Base-by-base conservation (phyloP, 2,113 vertebrate species). In the Boleophthalmus pectinirostris region DNA sequence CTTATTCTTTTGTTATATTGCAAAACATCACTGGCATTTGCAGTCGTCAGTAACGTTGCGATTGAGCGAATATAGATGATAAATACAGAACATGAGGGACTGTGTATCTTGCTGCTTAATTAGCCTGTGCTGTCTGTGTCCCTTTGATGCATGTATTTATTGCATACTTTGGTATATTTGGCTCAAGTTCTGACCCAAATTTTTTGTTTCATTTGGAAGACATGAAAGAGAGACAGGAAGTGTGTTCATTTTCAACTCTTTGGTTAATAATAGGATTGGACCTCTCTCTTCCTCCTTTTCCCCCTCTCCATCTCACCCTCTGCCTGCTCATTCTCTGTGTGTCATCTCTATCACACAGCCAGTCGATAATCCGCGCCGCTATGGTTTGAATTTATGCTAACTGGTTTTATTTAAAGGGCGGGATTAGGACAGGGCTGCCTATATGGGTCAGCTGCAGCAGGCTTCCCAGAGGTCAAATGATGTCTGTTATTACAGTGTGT, bases 111-210 rank as follows among this genome's bases (percentile, higher is more conserved):
- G 66, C 69, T 13, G 64, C 77, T 81, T 91, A 87, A 90, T 88
- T 85, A 87, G 73, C 77, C 73, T 0, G 47, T 67, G 72, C 78
- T 79, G 82, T 84, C 86, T 74, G 51, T 61, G 25, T 23, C 79
- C 71, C 79, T 79, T 79, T 74, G 72, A 74, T 82, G 83, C 78
- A 73, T 83, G 71, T 72, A 75, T 81, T 69, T 80, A 58, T 53
- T 63, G 74, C 46, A 66, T 51, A 69, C 21, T 1, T 79, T 54
- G 60, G 74, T 75, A 69, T 86, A 78, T 85, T 82, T 83, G 86
- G 86, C 84, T 83, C 73, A 80, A 85, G 76, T 85, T 90, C 81
- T 88, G 89, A 89, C 87, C 91, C 82, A 84, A 89, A 91, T 92
- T 86, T 77, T 79, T 58, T 54, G 69, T 78, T 80, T 85, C 77